Percentiles rank a stretch among this genome's conserved stretches.
Conservation (phyloP, 2,113 vertebrate species). For the Scopus umbretta region DNA sequence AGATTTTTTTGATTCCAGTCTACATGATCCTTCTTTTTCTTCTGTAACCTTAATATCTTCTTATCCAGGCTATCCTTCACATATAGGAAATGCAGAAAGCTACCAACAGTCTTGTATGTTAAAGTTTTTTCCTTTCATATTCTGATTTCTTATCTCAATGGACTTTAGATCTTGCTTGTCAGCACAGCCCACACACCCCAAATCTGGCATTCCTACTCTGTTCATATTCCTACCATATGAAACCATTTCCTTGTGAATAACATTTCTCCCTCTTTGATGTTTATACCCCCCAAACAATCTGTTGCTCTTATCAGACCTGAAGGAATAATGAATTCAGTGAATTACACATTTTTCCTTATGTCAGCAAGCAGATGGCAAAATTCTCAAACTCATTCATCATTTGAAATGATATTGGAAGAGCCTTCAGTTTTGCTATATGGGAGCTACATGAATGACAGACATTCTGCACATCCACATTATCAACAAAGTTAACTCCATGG, state of each 20-base stretch:
- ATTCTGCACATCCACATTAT: background rate
- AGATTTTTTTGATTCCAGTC: background rate
- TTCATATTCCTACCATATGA: background rate
- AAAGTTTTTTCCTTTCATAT: background rate
- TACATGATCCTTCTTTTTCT: background rate
- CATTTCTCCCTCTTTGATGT: background rate
- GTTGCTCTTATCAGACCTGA: constrained; percentile 45
- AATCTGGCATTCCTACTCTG: background rate
- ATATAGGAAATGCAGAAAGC: background rate
- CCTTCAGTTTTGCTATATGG: background rate
- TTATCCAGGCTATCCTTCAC: background rate
- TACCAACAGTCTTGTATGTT: background rate
- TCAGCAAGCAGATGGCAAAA: constrained; percentile 65
- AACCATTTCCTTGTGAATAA: background rate
- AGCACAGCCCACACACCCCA: accelerated
- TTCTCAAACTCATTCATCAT: constrained; percentile 59
- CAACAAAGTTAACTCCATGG: background rate
- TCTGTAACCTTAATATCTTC: background rate
- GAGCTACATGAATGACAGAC: constrained; percentile 7
- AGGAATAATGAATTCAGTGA: constrained; percentile 56
- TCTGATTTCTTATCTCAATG: background rate
- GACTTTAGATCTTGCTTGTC: background rate
- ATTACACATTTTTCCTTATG: constrained; percentile 47
- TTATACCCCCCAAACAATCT: constrained; percentile 46
- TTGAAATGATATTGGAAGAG: constrained; percentile 45